A percentile compares a stretch with the other conserved stretches of the same genome.
These are phyloP conservation scores for Cryptophagus acutangulus DNA, from an alignment of 2,888 invertebrate genomes.

Conservation along the genomic window DNA sequence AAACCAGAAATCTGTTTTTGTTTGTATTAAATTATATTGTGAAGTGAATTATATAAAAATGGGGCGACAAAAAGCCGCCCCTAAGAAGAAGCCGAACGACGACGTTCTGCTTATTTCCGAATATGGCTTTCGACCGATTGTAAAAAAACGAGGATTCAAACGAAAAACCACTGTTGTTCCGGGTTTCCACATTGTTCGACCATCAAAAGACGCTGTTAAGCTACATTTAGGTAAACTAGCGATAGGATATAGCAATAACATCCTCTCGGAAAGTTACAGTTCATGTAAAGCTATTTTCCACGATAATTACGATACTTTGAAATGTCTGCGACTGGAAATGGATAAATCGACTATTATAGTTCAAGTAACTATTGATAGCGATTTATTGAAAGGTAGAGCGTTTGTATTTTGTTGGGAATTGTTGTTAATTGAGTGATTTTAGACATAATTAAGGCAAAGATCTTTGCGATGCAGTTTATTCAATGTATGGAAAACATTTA, in stretches of 20 bases:
- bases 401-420: conserved; percentile 7
- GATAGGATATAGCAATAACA: too few species aligned
- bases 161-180: conserved; percentile 25
- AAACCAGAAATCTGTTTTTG: too few species aligned
- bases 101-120: conserved; percentile 2
- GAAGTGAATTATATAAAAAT: conserved; percentile 12
- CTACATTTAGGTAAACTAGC: background rate
- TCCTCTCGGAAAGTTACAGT: conserved; percentile 29
- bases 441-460: conserved; percentile 35
- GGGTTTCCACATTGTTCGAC: conserved; percentile 36
- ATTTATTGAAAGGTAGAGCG: conserved; percentile 33
- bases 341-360: conserved; percentile 18
- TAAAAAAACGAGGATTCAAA: conserved; percentile 23
- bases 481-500: conserved; percentile 25
- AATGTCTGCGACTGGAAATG: background rate
- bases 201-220: conserved; percentile 27
- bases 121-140: conserved; percentile 19
- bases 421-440: too few species aligned
- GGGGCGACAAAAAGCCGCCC: conserved; percentile 13
- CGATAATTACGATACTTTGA: conserved; percentile 15
- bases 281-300: conserved; percentile 32
- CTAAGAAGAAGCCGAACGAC: conserved; percentile 8
- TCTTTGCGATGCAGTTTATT: conserved; percentile 36
- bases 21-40: too few species aligned
- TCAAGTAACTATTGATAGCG: conserved; percentile 25